Conservation (phyloP, 2,888 invertebrate species). For the Drosophila nr. perissopoda region DNA sequence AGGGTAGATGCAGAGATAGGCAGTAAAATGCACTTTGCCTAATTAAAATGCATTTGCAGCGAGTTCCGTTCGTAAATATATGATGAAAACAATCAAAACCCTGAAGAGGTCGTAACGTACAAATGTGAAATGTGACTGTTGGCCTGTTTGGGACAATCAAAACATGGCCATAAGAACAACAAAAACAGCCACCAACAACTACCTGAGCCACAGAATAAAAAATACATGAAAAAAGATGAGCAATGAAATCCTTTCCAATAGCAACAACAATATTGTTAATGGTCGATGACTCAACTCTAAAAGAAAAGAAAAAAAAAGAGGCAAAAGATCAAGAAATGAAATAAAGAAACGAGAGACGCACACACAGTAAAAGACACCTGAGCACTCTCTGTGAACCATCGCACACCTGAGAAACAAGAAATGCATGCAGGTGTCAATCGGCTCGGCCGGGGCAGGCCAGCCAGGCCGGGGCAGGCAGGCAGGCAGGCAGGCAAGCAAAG, state of each 20-base stretch:
- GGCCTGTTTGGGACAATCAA: slow-evolving; percentile 49
- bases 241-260: slow-evolving; percentile 78
- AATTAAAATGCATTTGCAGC: slow-evolving; percentile 68
- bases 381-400: slow-evolving; percentile 42
- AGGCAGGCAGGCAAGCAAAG: slow-evolving; percentile 55
- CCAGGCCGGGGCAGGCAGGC: slow-evolving; percentile 33
- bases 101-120: slow-evolving; percentile 19
- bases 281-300: slow-evolving; percentile 72
- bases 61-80: slow-evolving; percentile 16
- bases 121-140: slow-evolving; percentile 39
- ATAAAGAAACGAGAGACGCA: slow-evolving; percentile 67
- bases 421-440: slow-evolving; percentile 83
- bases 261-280: slow-evolving; percentile 68
- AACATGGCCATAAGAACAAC: slow-evolving; percentile 51
- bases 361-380: slow-evolving; percentile 61
- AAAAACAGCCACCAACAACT: slow-evolving; percentile 45
- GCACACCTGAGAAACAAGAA: slow-evolving; percentile 81
- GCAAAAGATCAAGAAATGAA: slow-evolving; percentile 74
- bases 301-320: slow-evolving; percentile 25
- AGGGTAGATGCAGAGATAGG: slow-evolving; percentile 3
- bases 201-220: slow-evolving; percentile 38
- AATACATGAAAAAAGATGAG: slow-evolving; percentile 43
- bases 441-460: slow-evolving; percentile 22
- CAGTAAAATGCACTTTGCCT: slow-evolving; percentile 60
- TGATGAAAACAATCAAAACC: neutral